Evolutionary conservation across 2,797 vertebrate genomes (phyloP).

Genomic region (Sebastes cheni): DNA sequence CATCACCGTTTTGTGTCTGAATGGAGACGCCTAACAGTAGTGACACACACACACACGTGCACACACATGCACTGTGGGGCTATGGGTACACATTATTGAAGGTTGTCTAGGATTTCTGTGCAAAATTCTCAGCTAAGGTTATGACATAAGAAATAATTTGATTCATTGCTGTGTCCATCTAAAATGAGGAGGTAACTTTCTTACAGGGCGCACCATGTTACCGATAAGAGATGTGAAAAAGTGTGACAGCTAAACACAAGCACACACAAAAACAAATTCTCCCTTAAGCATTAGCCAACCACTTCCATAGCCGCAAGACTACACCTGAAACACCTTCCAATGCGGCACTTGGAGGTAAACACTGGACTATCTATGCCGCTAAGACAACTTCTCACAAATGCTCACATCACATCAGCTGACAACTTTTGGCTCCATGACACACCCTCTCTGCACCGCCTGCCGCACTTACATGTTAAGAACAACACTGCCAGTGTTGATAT

Average conservation of each 20-base stretch:
- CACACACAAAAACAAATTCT: neutral
- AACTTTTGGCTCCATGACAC: neutral
- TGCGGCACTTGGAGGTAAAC: neutral
- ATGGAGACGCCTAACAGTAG: conserved; percentile 1
- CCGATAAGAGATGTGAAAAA: neutral
- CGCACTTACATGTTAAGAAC: neutral
- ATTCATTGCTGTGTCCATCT: neutral
- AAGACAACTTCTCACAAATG: neutral
- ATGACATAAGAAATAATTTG: neutral
- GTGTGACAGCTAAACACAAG: neutral
- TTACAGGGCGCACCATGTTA: neutral
- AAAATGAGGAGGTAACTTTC: neutral
- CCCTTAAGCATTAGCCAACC: neutral
- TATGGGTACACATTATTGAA: neutral
- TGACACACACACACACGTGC: neutral
- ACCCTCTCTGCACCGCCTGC: neutral
- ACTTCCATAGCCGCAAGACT: neutral
- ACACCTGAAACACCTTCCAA: neutral
- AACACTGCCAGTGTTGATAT: neutral
- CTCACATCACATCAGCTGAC: neutral
- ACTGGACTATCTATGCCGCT: neutral
- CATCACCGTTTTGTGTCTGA: neutral
- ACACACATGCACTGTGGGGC: neutral
- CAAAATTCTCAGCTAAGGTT: neutral
- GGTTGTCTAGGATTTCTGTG: neutral